These are phyloP conservation scores for Apostichopus japonicus DNA, from an alignment of 35 echinoderm and acorn worm species.

Conservation along the genomic window DNA sequence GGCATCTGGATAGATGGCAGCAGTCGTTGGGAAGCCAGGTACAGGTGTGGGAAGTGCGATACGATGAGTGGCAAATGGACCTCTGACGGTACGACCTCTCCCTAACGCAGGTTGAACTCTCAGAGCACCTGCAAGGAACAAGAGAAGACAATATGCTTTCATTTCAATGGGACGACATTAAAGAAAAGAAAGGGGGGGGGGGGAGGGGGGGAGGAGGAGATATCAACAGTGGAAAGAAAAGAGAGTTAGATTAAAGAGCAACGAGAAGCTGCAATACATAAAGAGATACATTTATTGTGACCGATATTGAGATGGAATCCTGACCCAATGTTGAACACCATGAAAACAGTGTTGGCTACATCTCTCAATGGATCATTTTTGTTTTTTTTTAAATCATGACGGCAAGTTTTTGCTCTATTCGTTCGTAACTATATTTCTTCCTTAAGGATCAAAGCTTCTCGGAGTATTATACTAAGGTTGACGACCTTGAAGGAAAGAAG, in stretches of 20 bases:
- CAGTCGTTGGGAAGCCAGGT: constrained; percentile 83
- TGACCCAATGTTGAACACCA: too few relatives aligned
- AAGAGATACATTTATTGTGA: background rate
- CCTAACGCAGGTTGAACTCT: constrained; percentile 78
- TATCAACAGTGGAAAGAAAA: too few relatives aligned
- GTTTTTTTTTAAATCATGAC: background rate
- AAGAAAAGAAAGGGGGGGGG: background rate
- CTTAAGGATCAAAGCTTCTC: background rate
- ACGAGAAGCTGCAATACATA: background rate
- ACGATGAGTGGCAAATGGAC: constrained; percentile 82
- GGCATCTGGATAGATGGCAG: constrained; percentile 87
- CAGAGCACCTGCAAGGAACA: constrained; percentile 62
- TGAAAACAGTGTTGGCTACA: too few relatives aligned
- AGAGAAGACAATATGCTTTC: background rate
- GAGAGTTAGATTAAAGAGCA: too few relatives aligned
- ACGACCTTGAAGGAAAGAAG: background rate
- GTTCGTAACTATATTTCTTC: background rate
- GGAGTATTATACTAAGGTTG: background rate
- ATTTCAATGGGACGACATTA: background rate
- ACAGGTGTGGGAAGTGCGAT: constrained; percentile 89
- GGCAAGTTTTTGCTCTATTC: background rate
- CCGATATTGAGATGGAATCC: too few relatives aligned
- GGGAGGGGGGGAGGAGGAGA: too few relatives aligned
- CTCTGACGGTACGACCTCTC: constrained; percentile 88
- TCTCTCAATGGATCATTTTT: too few relatives aligned